Evolutionary conservation across 2,888 invertebrate species (phyloP).

Genomic region (Parapristionchus giblindavisi): DNA sequence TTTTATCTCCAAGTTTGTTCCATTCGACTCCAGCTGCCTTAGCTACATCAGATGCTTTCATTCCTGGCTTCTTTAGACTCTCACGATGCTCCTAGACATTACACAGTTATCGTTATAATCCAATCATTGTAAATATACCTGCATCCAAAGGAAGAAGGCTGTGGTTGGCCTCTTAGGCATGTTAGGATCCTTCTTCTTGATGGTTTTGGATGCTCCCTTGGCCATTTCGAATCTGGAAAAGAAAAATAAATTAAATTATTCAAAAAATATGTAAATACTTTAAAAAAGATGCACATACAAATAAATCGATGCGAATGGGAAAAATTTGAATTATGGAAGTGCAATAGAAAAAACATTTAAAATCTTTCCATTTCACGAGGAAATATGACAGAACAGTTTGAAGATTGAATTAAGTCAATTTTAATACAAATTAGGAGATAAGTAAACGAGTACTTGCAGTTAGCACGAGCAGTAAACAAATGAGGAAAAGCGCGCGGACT

Average conservation of each 20-base stretch:
- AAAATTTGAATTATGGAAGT: not conserved
- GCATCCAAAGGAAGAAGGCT: slow-evolving; percentile 36
- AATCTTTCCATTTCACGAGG: not conserved
- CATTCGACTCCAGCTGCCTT: slow-evolving; percentile 36
- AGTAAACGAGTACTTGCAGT: not conserved
- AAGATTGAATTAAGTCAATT: too few species aligned
- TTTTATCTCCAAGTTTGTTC: slow-evolving; percentile 28
- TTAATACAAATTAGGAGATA: not conserved
- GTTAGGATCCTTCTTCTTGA: slow-evolving; percentile 31
- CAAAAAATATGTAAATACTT: too few species aligned
- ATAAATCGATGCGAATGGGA: too few species aligned
- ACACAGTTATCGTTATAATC: not conserved
- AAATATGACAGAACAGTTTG: not conserved
- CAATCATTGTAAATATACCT: slow-evolving; percentile 20
- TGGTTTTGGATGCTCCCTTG: slow-evolving; percentile 14
- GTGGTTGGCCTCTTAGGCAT: slow-evolving; percentile 37
- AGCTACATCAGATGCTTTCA: slow-evolving; percentile 40
- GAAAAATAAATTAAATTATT: not conserved
- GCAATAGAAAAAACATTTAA: not conserved
- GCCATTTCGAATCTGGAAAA: slow-evolving; percentile 5
- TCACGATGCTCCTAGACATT: slow-evolving; percentile 36
- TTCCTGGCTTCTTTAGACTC: slow-evolving; percentile 42
- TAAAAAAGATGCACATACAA: too few species aligned
- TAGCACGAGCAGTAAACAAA: not conserved
- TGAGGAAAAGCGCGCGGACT: not conserved